Base-by-base conservation (phyloP, 1,140 invertebrate species). In the Drosophila oshimai region DNA sequence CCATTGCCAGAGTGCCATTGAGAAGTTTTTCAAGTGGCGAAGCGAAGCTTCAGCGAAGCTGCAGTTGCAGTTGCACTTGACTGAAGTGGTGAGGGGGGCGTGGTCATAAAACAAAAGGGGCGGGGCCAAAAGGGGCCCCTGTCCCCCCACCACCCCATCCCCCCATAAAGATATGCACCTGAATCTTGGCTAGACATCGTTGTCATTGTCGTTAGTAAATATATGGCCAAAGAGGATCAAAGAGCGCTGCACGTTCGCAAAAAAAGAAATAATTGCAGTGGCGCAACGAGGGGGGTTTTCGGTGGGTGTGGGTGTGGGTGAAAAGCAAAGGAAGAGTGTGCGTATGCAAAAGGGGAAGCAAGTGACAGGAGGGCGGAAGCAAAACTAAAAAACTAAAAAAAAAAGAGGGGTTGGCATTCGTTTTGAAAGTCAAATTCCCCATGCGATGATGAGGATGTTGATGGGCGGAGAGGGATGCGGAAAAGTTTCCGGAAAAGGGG, bases 151-250 rank as follows among this genome's bases (percentile, higher is more conserved):
- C 41, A 15, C 45, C 9, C 20, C 10, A 12, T 39, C 9, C 22
- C 12, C 18, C 13, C 29, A 13, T 39, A 39, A 26, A 39, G 64
- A 46, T 34, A 45, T 49, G 49, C 61, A 73, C 62, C 74, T 74
- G 80, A 60, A 57, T 68, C 53, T 72, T 60, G 29, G 76, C 65
- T 46, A 79, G 76, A 75, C 76, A 80, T 39, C 79, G 70, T 70
- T 49, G 61, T 75, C 80, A 86, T 84, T 84, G 79, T 84, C 79
- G 79, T 84, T 84, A 74, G 80, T 71, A 84, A 84, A 84, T 84
- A 84, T 86, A 84, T 80, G 75, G 61, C 65, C 80, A 75, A 72
- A 87, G 67, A 74, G 80, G 80, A 84, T 84, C 80, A 80, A 84
- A 86, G 79, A 54, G 80, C 80, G 55, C 41, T 70, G 65, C 50